A percentile compares a stretch with the other conserved stretches of the same genome.
These are phyloP conservation scores for Sclerodermus sp. DNA, from an alignment of 2,888 invertebrate species.

Conservation along the genomic window DNA sequence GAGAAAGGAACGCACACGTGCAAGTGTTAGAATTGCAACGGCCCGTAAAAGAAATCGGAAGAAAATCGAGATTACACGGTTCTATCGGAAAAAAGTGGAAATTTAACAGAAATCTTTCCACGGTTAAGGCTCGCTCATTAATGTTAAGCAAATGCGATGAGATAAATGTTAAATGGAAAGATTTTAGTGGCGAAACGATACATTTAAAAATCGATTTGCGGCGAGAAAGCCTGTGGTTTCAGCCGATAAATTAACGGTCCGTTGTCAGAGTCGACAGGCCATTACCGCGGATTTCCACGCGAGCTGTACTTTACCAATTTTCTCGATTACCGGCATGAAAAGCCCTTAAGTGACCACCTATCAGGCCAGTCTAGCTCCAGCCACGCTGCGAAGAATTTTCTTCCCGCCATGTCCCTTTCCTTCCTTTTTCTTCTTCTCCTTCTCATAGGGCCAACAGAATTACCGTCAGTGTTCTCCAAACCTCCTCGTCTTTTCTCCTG, in stretches of 20 bases:
- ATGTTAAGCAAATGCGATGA: no score
- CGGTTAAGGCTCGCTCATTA: no score
- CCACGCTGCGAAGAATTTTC: conserved; percentile 12
- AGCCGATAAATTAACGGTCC: conserved; percentile 42
- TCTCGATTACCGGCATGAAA: conserved; percentile 41
- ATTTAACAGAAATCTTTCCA: no score
- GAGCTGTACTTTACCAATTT: conserved; percentile 40
- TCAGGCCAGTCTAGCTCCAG: conserved; percentile 12
- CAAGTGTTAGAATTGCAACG: no score
- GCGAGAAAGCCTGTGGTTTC: conserved; percentile 38
- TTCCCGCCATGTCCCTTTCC: not conserved
- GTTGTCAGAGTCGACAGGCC: conserved; percentile 21
- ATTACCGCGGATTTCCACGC: conserved; percentile 31
- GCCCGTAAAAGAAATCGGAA: no score
- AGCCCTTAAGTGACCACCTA: conserved; percentile 29
- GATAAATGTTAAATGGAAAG: conserved; percentile 17
- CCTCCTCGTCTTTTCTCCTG: no score
- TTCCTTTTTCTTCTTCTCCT: no score
- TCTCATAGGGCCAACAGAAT: no score
- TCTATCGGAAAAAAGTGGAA: no score
- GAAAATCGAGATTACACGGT: no score
- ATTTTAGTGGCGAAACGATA: conserved; percentile 26
- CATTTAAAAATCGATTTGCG: conserved; percentile 38
- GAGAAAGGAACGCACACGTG: no score
- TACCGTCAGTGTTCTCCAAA: no score